Evolutionary conservation across 2,113 vertebrate species (phyloP), one percentile per base, ranked within the genome.

Genomic region (Heptranchias perlo): DNA sequence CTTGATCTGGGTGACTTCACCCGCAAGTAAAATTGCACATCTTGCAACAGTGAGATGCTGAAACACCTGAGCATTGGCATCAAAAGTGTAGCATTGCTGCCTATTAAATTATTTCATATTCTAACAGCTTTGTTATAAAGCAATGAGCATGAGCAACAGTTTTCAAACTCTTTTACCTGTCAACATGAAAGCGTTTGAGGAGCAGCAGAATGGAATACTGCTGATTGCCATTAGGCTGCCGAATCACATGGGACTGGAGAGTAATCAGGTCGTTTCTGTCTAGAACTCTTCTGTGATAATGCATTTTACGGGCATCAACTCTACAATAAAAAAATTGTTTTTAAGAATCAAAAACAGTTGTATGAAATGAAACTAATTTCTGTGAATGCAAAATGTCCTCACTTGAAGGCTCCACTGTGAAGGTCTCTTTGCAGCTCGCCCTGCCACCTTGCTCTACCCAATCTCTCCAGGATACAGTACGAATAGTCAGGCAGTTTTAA

Each of bases 341-440:
- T 44, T 47, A 21, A 39, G 54, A 47, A 58, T 58, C 31, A 61
- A 84, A n/a, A 62, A 23, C 0, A 62, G 25, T n/a, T 61, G 11
- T 21, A 96, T 25, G 14, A 67, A 65, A 35, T 65, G 31, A 47
- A 35, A 78, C 10, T 54, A 67, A 21, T 76, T 95, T 96, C 44
- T 78, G 62, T 94, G 95, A 52, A 89, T 31, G 62, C 64, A 61
- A 28, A 23, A 78, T 62, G n/a, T 91, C 96, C 98, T 96, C 97
- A 99, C 99, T 98, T 99, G 98, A 99, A 99, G 69, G 97, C 97
- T 0, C 96, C 97, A 52, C 96, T 97, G 96, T 99, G 99, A 73
- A 99, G 98, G 96, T 99, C 99, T 67, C 98, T 98, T 96, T 99
- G 99, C 1, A 99, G 98, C 97, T 99, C 99, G 3, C 99, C 99